Conservation (phyloP, 2,113 vertebrate genomes). For the Bubo blakistoni region DNA sequence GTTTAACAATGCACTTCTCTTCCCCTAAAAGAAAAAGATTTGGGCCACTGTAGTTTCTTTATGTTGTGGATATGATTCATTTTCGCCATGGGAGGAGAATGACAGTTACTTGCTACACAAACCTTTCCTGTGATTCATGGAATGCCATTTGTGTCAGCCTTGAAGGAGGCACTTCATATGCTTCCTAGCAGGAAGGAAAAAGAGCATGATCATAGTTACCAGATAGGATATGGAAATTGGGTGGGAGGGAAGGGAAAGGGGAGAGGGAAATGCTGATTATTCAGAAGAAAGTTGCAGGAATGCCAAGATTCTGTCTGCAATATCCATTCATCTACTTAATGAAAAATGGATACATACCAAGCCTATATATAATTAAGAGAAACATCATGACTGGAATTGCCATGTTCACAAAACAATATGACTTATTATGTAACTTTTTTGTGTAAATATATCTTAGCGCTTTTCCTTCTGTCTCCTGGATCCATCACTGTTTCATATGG, state of each 20-base stretch:
- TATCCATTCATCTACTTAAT: slow-evolving; percentile 26
- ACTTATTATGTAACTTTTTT: slow-evolving; percentile 6
- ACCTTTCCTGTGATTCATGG: slow-evolving; percentile 66
- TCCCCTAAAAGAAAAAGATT: not conserved
- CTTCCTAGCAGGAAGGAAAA: slow-evolving; percentile 36
- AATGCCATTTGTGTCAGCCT: slow-evolving; percentile 44
- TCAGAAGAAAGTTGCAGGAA: not conserved
- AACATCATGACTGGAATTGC: not conserved
- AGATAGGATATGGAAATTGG: slow-evolving; percentile 21
- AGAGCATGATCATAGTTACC: not conserved
- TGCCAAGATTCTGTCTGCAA: slow-evolving; percentile 3
- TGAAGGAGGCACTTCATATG: slow-evolving; percentile 42
- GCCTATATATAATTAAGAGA: slow-evolving; percentile 15
- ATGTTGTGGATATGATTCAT: slow-evolving; percentile 45
- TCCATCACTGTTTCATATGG: not conserved
- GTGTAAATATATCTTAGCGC: not conserved
- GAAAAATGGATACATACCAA: slow-evolving; percentile 37
- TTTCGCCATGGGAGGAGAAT: slow-evolving; percentile 40
- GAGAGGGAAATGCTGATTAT: slow-evolving; percentile 29
- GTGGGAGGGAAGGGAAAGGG: not conserved
- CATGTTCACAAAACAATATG: slow-evolving; percentile 1
- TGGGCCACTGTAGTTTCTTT: slow-evolving; percentile 28
- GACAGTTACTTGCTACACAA: slow-evolving; percentile 58
- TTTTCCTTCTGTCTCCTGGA: not conserved
- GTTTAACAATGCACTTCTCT: not conserved